Evolutionary conservation across 2,797 vertebrate genomes (phyloP), one percentile per base, ranked within the genome.

Genomic region (Gymnodraco acuticeps): DNA sequence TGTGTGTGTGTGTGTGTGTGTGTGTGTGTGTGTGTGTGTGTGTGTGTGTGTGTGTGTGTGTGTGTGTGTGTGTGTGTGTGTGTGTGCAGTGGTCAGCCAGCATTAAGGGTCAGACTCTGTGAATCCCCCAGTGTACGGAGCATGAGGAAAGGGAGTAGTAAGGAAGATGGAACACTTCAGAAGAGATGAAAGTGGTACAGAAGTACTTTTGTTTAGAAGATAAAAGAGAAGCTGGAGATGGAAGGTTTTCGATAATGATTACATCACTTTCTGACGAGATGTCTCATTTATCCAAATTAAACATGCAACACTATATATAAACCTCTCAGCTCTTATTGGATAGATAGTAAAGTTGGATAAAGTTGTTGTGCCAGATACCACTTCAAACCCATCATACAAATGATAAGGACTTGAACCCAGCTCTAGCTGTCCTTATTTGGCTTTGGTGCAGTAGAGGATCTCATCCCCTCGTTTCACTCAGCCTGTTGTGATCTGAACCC

Each of bases 371-470:
- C 42, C 43, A 64, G 54, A 60, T 52, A 53, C 42, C 45, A 67
- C n/a, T 45, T 46, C 43, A 31, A 56, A 58, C 59, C 56, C 52
- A 75, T 80, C 70, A 60, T 66, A 23, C 78, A 75, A 71, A 84
- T 70, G 55, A 66, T 38, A 33, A 68, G 31, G 53, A 27, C 68
- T 80, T 81, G 77, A 81, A 80, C 74, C 46, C 17, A 64, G 76
- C 66, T 71, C 83, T 62, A 19, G 77, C 76, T 88, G 88, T 82
- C 84, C 84, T 86, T 92, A 86, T 89, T 89, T 75, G 87, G 87
- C 65, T 14, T 69, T 60, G 46, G 42, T 73, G 41, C 73, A 78
- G 75, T 58, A 71, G 59, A 59, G 45, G 23, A 60, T 38, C 55
- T 56, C 70, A 61, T 43, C 43, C 64, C 54, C 10, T 11, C 54